A percentile compares a stretch with the other conserved stretches of the same genome.
Evolutionary conservation across 1,140 invertebrate species (phyloP).

Genomic region (Drosophila novamexicana): DNA sequence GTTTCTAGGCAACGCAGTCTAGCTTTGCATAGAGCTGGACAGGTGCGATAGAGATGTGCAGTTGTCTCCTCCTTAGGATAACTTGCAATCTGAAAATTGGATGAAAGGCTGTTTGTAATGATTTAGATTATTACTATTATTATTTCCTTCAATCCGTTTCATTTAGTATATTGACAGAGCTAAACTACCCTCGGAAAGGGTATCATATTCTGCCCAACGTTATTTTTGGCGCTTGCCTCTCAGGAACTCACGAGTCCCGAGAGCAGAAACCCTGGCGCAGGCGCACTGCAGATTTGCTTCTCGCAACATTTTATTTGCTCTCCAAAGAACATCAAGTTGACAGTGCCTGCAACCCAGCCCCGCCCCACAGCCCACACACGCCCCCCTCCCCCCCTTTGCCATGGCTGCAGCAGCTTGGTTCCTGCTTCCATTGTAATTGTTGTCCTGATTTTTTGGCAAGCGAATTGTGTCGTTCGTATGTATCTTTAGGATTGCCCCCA

Average conservation of each 20-base stretch:
- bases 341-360: neutral
- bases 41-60: too few species aligned
- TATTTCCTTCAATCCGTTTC: too few species aligned
- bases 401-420: conserved; percentile 15
- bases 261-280: conserved; percentile 23
- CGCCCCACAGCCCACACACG: conserved; percentile 2
- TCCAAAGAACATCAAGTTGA: conserved; percentile 12
- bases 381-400: neutral
- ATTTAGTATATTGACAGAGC: too few species aligned
- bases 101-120: neutral
- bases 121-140: too few species aligned
- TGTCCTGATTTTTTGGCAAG: conserved; percentile 56
- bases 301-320: conserved; percentile 19
- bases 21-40: neutral
- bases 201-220: too few species aligned
- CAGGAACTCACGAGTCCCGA: conserved; percentile 15
- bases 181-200: too few species aligned
- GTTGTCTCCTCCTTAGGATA: too few species aligned
- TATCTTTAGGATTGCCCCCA: conserved; percentile 48
- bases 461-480: conserved; percentile 67
- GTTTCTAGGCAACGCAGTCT: too few species aligned
- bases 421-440: conserved; percentile 50
- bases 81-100: too few species aligned
- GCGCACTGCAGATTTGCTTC: conserved; percentile 10
- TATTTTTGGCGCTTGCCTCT: conserved; percentile 1